Conservation (phyloP, 2,797 vertebrate species). For the Gadopsis marmoratus region DNA sequence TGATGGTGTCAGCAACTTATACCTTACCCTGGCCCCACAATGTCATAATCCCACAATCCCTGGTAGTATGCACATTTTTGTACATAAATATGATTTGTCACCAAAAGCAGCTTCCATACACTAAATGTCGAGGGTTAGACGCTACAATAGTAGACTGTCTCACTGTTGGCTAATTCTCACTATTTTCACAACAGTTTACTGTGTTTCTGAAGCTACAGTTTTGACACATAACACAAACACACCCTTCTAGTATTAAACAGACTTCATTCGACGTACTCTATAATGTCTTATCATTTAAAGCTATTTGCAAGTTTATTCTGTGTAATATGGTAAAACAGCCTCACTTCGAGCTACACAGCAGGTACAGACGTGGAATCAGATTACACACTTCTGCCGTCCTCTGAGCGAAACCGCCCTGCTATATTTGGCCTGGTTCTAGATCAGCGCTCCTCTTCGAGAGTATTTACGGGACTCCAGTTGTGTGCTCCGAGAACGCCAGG, state of each 20-base stretch:
- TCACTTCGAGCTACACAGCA: background rate
- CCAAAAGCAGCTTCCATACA: no score
- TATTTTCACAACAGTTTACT: no score
- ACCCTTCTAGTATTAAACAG: background rate
- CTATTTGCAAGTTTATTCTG: conserved; percentile 1
- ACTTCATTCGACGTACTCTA: background rate
- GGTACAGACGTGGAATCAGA: background rate
- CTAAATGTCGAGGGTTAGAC: no score
- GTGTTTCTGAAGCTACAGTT: background rate
- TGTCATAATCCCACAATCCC: no score
- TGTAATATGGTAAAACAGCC: conserved; percentile 5
- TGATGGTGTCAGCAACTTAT: no score
- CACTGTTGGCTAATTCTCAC: no score
- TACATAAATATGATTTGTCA: no score
- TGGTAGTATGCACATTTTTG: no score
- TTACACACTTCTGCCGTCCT: rapidly evolving
- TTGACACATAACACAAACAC: background rate
- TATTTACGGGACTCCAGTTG: conserved; percentile 15
- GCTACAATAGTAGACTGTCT: no score
- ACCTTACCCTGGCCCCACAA: no score
- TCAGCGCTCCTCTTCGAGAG: background rate
- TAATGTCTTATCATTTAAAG: background rate
- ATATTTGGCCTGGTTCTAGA: background rate
- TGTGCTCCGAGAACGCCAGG: conserved; percentile 37
- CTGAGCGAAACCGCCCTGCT: rapidly evolving